These are phyloP conservation scores for Protobothrops mucrosquamatus DNA, from an alignment of 2,113 vertebrate genomes.

Conservation along the genomic window DNA sequence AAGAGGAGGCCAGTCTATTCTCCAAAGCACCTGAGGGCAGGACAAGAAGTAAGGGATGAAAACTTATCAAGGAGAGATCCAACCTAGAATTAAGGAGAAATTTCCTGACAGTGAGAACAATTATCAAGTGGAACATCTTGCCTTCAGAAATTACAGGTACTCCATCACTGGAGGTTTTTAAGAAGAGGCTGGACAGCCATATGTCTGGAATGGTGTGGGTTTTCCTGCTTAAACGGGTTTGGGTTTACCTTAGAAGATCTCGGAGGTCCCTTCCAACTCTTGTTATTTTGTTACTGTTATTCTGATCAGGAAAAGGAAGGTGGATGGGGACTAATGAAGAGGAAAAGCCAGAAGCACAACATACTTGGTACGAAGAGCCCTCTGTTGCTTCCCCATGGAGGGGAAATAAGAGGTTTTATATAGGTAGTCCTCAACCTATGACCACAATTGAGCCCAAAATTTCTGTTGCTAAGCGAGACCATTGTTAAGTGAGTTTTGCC, in stretches of 20 bases:
- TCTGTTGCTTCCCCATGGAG: not conserved
- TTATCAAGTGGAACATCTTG: not conserved
- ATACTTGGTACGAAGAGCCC: not conserved
- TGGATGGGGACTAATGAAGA: not conserved
- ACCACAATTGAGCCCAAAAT: too few relatives aligned
- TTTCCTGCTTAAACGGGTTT: not conserved
- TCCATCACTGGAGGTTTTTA: not conserved
- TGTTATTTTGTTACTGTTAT: not conserved
- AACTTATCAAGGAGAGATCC: not conserved
- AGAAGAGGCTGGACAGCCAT: not conserved
- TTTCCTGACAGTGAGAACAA: not conserved
- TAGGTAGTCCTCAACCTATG: not conserved
- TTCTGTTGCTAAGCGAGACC: too few relatives aligned
- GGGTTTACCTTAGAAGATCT: not conserved
- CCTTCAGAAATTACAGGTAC: not conserved
- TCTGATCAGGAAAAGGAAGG: not conserved
- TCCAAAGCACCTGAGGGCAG: not conserved
- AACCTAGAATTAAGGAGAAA: not conserved
- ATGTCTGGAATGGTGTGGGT: not conserved
- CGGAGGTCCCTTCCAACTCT: not conserved
- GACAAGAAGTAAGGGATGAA: not conserved
- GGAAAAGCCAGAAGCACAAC: not conserved
- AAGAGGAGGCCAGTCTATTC: not conserved
- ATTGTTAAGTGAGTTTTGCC: not conserved
- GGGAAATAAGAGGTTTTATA: not conserved